Evolutionary conservation across 2,113 vertebrate genomes (phyloP), one percentile per base, ranked within the genome.

Genomic region (Onychostoma macrolepis): DNA sequence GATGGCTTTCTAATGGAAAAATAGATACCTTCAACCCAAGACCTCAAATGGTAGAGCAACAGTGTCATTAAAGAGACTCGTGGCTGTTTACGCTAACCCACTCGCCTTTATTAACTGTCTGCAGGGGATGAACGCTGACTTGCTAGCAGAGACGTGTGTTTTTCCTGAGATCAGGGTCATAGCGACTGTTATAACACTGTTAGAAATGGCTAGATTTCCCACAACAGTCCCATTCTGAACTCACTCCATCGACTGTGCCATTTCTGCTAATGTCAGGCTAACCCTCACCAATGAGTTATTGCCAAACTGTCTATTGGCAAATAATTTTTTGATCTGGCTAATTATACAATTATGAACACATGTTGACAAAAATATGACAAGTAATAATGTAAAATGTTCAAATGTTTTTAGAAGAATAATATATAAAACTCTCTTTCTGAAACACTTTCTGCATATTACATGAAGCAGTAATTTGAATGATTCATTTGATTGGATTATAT

Each of bases 1-100:
- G 24, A 81, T 36, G 56, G 24, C 79, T 43, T 43, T 81, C 12
- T 43, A 81, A 81, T 65, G 58, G 56, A 10, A 43, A 81, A 81
- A 81, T 43, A 81, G 33, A 81, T 15, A 13, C 30, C 13, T 67
- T 67, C n/a, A n/a, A 30, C 43, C n/a, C 11, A 43, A 63, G 12
- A 19, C 56, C 79, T 67, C 8, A 65, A 65, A 30, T 10, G 41
- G 13, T 24, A 43, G n/a, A 28, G 58, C 58, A 28, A 43, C 10
- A 45, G 38, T 28, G 56, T 45, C 58, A 82, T 45, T 26, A 80
- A 63, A 63, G 56, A 80, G 50, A 58, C 19, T 79, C 50, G 30
- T 6, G 76, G 76, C 45, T 61, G 78, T 61, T 81, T 43, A 65
- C 13, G 24, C 33, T 17, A 65, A 63, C 79, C 13, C 38, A 17